Evolutionary conservation across 2,888 invertebrate species (phyloP).

Genomic region (Neoascia interrupta): DNA sequence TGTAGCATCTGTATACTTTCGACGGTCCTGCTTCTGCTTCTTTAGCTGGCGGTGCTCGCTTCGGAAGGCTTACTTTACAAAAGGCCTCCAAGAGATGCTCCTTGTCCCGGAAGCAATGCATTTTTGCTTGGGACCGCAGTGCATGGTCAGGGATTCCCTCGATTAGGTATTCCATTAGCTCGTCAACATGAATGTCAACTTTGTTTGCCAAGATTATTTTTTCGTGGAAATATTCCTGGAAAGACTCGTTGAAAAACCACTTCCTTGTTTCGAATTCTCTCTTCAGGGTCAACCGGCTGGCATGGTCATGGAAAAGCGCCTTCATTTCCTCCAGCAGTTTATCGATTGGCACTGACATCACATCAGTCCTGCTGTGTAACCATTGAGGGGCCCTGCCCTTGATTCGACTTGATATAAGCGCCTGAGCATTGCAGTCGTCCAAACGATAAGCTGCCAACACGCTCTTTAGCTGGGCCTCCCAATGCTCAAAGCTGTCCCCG

Average conservation of each 20-base stretch:
- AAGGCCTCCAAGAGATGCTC: constrained; percentile 30
- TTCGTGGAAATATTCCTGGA: constrained; percentile 59
- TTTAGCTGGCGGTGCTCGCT: background rate
- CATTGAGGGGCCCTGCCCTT: constrained; percentile 32
- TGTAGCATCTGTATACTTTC: constrained; percentile 17
- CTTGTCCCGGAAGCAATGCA: constrained; percentile 37
- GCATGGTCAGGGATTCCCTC: constrained; percentile 48
- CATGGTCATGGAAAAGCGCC: constrained; percentile 24
- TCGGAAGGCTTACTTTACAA: background rate
- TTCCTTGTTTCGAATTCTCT: constrained; percentile 53
- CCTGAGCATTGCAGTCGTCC: background rate
- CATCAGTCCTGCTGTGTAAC: constrained; percentile 26
- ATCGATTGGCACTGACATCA: constrained; percentile 36
- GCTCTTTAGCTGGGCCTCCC: constrained; percentile 1
- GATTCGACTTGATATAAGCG: background rate
- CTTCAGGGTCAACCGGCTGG: constrained; percentile 32
- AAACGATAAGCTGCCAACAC: background rate
- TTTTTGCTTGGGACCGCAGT: constrained; percentile 31
- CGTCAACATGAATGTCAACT: constrained; percentile 17
- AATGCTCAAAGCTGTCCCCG: background rate
- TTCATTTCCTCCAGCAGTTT: constrained; percentile 37
- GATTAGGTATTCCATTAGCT: constrained; percentile 22
- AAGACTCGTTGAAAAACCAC: constrained; percentile 57
- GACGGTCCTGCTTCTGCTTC: background rate
- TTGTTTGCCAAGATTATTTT: constrained; percentile 61